Evolutionary conservation across 1,140 invertebrate genomes (phyloP), one percentile per base, ranked within the genome.

Genomic region (Drosophila rufa): DNA sequence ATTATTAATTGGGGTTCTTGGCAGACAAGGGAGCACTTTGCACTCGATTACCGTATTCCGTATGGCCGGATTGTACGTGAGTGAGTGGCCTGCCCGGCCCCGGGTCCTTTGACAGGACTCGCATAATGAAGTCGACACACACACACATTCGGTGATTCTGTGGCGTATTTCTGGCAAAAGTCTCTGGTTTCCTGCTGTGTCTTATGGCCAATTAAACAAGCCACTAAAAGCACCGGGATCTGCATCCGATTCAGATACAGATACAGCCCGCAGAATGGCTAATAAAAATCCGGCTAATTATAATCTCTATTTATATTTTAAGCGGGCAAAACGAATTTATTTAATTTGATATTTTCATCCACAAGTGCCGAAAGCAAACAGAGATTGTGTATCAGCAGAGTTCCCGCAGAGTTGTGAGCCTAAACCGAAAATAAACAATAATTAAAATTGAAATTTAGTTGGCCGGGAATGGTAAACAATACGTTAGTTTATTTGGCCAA

Each of bases 1-100:
- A 65, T 67, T 67, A 67, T 65, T 67, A 67, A 67, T 67, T 64
- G 42, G 65, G 6, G n/a, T 25, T 25, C 53, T 40, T 19, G 25
- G n/a, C 22, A 48, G 59, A 48, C 59, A 65, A 40, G 59, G 36
- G 22, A 46, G 33, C 46, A 67, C 51, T 57, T 47, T 33, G 45
- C 45, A 50, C 51, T 71, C 65, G 51, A 71, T 71, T 71, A 53
- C 12, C 30, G 17, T 25, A 66, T 69, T 33, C 9, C 40, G 15
- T 30, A 59, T 15, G 12, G n/a, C n/a, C 33, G 25, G 27, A 48
- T 36, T 64, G 19, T 33, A 22, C n/a, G 42, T 45, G 55, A 65
- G 62, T 65, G 33, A 62, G 45, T 33, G 45, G 33, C 11, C 36
- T n/a, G n/a, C n/a, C 17, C 25, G 25, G 25, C 25, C 27, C 27